Conservation (phyloP, 2,888 invertebrate genomes). For the Cyclophora albipunctata region DNA sequence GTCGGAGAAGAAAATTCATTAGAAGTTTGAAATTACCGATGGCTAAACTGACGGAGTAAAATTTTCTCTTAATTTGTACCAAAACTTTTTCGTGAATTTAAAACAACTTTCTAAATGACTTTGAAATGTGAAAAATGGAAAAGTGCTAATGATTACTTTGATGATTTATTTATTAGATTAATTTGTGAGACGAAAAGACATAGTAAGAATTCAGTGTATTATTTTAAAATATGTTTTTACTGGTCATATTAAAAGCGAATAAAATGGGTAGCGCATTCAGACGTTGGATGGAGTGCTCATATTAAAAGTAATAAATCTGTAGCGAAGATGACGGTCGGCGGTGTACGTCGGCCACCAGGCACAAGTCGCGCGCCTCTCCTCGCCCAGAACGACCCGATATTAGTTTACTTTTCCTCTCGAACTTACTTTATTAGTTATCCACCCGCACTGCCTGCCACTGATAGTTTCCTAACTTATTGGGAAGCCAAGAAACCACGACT, state of each 20-base stretch:
- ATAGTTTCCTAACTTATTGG: constrained; percentile 68
- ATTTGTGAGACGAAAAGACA: constrained; percentile 3
- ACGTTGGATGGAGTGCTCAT: constrained; percentile 44
- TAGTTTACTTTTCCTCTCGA: constrained; percentile 75
- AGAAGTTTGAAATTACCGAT: constrained; percentile 75
- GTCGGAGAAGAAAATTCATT: constrained; percentile 74
- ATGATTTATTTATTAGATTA: constrained; percentile 36
- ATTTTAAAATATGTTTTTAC: not conserved
- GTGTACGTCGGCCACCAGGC: constrained; percentile 19
- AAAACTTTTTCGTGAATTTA: constrained; percentile 68
- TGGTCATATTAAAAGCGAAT: constrained; percentile 24
- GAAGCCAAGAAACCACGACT: constrained; percentile 42
- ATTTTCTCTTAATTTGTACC: constrained; percentile 73
- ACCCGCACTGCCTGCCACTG: constrained; percentile 54
- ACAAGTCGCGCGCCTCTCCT: constrained; percentile 30
- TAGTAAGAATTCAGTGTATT: not conserved
- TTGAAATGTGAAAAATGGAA: constrained; percentile 65
- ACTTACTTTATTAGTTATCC: constrained; percentile 73
- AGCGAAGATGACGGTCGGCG: constrained; percentile 42
- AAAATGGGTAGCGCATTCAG: constrained; percentile 40
- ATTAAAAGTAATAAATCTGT: constrained; percentile 70
- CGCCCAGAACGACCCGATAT: constrained; percentile 65
- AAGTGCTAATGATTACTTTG: constrained; percentile 67
- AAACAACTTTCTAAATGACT: constrained; percentile 64
- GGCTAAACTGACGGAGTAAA: constrained; percentile 72